These are phyloP conservation scores for Leucozona laternaria DNA, from an alignment of 2,888 invertebrate genomes.

Conservation along the genomic window DNA sequence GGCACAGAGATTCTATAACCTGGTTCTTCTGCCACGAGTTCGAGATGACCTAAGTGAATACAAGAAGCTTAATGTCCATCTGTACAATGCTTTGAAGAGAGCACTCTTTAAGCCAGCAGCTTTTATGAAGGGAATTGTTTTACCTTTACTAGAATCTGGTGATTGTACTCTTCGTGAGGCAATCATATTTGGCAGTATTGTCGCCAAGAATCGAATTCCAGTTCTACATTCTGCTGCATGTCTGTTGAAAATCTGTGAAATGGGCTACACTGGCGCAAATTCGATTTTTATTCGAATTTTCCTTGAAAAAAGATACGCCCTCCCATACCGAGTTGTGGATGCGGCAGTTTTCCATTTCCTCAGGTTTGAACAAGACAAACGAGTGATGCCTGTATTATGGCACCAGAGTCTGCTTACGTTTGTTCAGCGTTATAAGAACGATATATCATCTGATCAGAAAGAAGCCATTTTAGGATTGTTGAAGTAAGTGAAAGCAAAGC, in stretches of 20 bases:
- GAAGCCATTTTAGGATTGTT: slow-evolving; percentile 93
- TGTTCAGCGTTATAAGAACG: slow-evolving; percentile 97
- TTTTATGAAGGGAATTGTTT: slow-evolving; percentile 96
- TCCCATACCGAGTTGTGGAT: slow-evolving; percentile 97
- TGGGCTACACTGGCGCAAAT: slow-evolving; percentile 98
- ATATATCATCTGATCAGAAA: slow-evolving; percentile 96
- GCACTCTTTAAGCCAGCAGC: slow-evolving; percentile 98
- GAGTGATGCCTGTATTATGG: slow-evolving; percentile 97
- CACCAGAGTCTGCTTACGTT: slow-evolving; percentile 97
- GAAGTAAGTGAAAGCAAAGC: slow-evolving; percentile 77
- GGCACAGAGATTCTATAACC: slow-evolving; percentile 97
- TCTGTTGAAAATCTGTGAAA: slow-evolving; percentile 97
- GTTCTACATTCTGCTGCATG: slow-evolving; percentile 98
- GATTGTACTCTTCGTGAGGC: slow-evolving; percentile 98
- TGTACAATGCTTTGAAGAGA: slow-evolving; percentile 96
- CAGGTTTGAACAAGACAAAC: slow-evolving; percentile 91
- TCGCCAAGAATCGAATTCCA: slow-evolving; percentile 96
- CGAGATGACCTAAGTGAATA: slow-evolving; percentile 98
- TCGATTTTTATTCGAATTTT: slow-evolving; percentile 97
- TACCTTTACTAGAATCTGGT: slow-evolving; percentile 92
- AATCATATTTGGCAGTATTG: slow-evolving; percentile 95
- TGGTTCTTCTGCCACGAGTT: slow-evolving; percentile 95
- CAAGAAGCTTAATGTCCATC: slow-evolving; percentile 97
- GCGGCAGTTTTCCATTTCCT: slow-evolving; percentile 97
- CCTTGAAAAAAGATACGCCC: slow-evolving; percentile 98